These are phyloP conservation scores for Drosophila melanica DNA, from an alignment of 1,140 invertebrate species.

Conservation along the genomic window DNA sequence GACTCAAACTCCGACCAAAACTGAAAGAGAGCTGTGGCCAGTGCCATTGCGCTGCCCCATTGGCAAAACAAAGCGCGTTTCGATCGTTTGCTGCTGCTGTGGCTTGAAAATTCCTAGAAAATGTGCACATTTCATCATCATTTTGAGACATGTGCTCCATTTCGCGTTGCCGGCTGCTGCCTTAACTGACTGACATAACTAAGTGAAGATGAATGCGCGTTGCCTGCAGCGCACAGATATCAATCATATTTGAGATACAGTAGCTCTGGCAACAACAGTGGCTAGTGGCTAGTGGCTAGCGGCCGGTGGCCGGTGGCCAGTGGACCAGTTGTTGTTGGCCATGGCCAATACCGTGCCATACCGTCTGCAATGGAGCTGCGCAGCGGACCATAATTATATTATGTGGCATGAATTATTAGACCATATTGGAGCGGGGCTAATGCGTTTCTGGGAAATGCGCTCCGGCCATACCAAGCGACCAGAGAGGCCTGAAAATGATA, in stretches of 20 bases:
- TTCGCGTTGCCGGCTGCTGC: constrained; percentile 57
- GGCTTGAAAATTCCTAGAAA: constrained; percentile 76
- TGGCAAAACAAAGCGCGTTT: constrained; percentile 51
- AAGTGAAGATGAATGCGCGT: constrained; percentile 82
- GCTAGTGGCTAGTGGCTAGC: constrained; percentile 1
- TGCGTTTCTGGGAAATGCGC: constrained; percentile 80
- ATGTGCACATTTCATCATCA: constrained; percentile 83
- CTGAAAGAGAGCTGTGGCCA: background rate
- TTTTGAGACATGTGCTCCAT: constrained; percentile 83
- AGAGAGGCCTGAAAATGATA: constrained; percentile 79
- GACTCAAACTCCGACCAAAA: constrained; percentile 22
- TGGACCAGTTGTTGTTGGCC: constrained; percentile 48
- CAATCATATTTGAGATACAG: constrained; percentile 82
- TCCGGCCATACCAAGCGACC: constrained; percentile 26
- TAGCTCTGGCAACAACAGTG: constrained; percentile 32
- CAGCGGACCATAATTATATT: constrained; percentile 82
- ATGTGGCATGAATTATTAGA: constrained; percentile 84
- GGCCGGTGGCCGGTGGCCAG: background rate
- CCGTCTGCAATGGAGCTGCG: constrained; percentile 65
- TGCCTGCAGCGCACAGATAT: constrained; percentile 71
- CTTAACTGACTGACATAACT: constrained; percentile 82
- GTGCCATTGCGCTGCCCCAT: constrained; percentile 21
- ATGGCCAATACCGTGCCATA: constrained; percentile 71
- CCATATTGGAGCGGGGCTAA: constrained; percentile 82
- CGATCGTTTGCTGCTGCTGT: constrained; percentile 50